Evolutionary conservation across 2,888 invertebrate species (phyloP), one percentile per base, ranked within the genome.

Genomic region (Stenodera caucasica): DNA sequence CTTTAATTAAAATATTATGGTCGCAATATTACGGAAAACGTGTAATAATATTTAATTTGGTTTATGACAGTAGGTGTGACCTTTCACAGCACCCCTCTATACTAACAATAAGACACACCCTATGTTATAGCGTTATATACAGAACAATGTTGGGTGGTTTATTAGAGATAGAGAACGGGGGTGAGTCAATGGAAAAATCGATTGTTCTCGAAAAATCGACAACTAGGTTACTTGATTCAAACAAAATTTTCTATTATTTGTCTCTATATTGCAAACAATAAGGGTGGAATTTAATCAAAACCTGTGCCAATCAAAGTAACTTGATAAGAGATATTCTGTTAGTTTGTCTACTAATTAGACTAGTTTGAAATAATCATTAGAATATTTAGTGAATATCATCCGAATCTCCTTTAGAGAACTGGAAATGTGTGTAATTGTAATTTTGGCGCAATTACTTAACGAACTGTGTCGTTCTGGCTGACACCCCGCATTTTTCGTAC

Each of bases 91-190:
- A 40, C 8, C 37, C 37, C 37, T 18, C 18, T 40, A 6, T 40
- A 40, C 37, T 8, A 40, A 40, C 37, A 40, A 40, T 40, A 40
- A 40, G 37, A 40, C 37, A 40, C 37, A 40, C 37, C 37, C 37
- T 14, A 14, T 35, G 14, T 5, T 18, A 40, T 18, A 40, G 37
- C 9, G 18, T 40, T 18, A 40, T 40, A 40, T 40, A 15, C 9
- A 15, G 37, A 40, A 40, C 18, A 40, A 40, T 15, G 37, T 40
- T 18, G 9, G 15, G 15, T 18, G 8, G 37, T 40, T 40, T 40
- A 40, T 40, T 40, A 40, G 8, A 40, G 7, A 40, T 18, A 40
- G 18, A 40, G 18, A 18, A 2, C 3, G 8, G 15, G 15, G 15
- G 18, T n/a, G n/a, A n/a, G n/a, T n/a, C n/a, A n/a, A n/a, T n/a